phyloP scores from a whole-genome alignment of 1,140 invertebrate species.

The Caenorhabditis brenneri region DNA sequence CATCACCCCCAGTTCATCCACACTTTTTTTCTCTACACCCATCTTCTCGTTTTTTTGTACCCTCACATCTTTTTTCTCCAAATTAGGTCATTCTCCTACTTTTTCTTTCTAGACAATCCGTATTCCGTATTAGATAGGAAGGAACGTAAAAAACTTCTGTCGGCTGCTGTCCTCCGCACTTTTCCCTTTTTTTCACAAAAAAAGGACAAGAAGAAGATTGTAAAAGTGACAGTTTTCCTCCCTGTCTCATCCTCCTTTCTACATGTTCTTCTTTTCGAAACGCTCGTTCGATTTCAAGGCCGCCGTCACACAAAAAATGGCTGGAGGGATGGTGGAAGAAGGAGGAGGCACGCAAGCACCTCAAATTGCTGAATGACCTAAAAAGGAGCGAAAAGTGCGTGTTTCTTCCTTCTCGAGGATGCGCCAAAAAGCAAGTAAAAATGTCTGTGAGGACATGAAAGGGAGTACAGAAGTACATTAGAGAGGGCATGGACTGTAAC shows the following conservation, averaged over 20 bases:
- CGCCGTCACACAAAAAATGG: neutral
- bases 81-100: conserved; percentile 30
- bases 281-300: conserved; percentile 25
- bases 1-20: conserved; percentile 21
- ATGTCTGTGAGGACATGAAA: neutral
- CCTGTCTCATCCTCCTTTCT: neutral
- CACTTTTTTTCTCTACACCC: neutral
- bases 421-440: conserved; percentile 29
- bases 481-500: neutral
- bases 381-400: conserved; percentile 36
- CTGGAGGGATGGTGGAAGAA: neutral
- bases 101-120: neutral
- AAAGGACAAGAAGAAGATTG: conserved; percentile 20
- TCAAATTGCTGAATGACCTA: conserved; percentile 39
- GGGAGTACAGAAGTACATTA: neutral
- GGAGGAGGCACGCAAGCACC: neutral
- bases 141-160: conserved; percentile 25
- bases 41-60: neutral
- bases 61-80: neutral
- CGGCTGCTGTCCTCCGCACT: neutral
- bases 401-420: conserved; percentile 22
- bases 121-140: neutral
- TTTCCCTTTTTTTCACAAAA: neutral
- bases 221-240: conserved; percentile 37
- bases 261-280: conserved; percentile 5